phyloP scores from a whole-genome alignment of 2,888 invertebrate species.

The Fabriciana adippe region DNA sequence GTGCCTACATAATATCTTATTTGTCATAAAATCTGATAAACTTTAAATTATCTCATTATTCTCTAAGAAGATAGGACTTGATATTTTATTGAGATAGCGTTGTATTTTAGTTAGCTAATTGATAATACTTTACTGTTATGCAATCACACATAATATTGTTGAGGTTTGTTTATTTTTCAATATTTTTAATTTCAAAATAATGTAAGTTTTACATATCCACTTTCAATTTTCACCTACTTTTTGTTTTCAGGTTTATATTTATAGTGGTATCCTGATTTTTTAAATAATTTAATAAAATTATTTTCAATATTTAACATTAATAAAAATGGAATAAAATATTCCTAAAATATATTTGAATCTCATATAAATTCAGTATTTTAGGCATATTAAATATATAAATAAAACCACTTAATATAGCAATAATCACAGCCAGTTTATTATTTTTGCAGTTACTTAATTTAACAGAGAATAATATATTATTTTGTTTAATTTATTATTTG shows the following conservation, averaged over 20 bases:
- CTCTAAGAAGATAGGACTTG: neutral
- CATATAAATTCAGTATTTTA: neutral
- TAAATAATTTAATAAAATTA: too few relatives aligned
- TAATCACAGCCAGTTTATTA: constrained; percentile 64
- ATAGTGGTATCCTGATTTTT: too few relatives aligned
- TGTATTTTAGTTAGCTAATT: neutral
- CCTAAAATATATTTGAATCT: neutral
- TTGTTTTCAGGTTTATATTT: too few relatives aligned
- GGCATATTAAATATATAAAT: neutral
- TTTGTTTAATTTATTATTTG: too few relatives aligned
- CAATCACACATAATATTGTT: too few relatives aligned
- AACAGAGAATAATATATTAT: neutral
- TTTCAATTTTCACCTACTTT: too few relatives aligned
- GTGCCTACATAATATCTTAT: constrained; percentile 14
- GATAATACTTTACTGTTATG: too few relatives aligned
- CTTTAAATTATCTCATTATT: constrained; percentile 22
- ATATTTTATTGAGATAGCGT: constrained; percentile 5
- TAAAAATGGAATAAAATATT: too few relatives aligned
- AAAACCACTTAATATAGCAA: constrained; percentile 6
- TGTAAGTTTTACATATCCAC: too few relatives aligned
- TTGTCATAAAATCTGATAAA: constrained; percentile 31
- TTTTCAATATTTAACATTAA: too few relatives aligned
- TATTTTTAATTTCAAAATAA: too few relatives aligned
- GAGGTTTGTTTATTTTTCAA: too few relatives aligned
- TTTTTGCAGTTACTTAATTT: constrained; percentile 13